Evolutionary conservation across 2,113 vertebrate genomes (phyloP).

Genomic region (Accipiter virgatus): DNA sequence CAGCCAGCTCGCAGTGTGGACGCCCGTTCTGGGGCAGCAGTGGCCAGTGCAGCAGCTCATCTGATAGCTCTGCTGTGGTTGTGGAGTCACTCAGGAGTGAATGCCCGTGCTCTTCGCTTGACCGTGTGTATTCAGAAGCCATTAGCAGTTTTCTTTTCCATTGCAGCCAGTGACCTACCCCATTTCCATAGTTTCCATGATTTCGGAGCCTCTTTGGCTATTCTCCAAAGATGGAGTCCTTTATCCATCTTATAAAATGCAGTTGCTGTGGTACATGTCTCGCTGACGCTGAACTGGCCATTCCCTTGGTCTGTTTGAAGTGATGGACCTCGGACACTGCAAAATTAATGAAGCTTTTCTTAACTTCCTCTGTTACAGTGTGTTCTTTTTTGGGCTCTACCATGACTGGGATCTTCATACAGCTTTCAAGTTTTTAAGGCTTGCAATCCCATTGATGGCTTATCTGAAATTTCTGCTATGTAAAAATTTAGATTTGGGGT

Average conservation of each 20-base stretch:
- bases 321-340: background rate
- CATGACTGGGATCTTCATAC: background rate
- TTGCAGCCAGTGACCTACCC: background rate
- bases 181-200: background rate
- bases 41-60: background rate
- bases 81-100: background rate
- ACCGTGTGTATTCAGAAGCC: background rate
- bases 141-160: background rate
- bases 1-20: fast-evolving
- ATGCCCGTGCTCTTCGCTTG: background rate
- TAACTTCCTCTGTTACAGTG: fast-evolving
- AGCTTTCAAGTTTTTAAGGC: background rate
- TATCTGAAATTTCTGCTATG: background rate
- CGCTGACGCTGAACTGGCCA: background rate
- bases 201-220: background rate
- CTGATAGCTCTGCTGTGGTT: background rate
- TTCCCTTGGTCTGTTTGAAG: background rate
- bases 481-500: background rate
- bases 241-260: background rate
- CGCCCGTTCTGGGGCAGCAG: background rate
- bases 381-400: background rate
- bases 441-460: background rate
- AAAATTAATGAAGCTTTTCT: background rate
- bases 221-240: background rate
- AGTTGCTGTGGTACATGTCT: fast-evolving